Base-by-base conservation (phyloP, 2,888 invertebrate genomes). In the Azorinus chamasolen region DNA sequence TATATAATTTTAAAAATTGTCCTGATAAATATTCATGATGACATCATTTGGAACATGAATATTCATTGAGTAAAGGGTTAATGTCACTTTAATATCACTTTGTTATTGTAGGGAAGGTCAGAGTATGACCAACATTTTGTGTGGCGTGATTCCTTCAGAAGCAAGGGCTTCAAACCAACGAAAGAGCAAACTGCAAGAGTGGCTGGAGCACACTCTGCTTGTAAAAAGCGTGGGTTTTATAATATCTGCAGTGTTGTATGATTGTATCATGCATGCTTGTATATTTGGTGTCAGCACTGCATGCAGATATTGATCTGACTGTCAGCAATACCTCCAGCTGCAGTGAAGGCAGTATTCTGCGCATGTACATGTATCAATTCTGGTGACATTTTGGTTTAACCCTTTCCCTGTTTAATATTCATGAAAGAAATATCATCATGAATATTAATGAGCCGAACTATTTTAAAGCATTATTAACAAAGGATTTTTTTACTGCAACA, bases 141-240 rank as follows among this genome's bases (percentile, higher is more conserved):
- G 64, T 89, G 89, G 88, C 37, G 84, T 41, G 84, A 87, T 20
- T 89, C 89, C 24, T 86, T 79, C 58, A 83, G 79, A 51, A 86
- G 86, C 61, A 79, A 77, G 65, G 71, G 62, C 43, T 90, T 87
- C 75, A 54, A 59, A 10, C 88, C 89, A 39, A 59, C 82, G 48
- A 58, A 55, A 27, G 87, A 90, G 72, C 90, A 90, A 62, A 59
- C 71, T 22, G 85, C 84, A 14, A 79, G 76, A 39, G 46, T 70
- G 58, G 90, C 89, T 50, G 90, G 90, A 18, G 57, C 84, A 25
- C 76, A 79, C 25, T 88, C 90, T 50, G 57, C 79, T 4, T 64
- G 64, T 46, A 18, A 53, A 8, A 54, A 64, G 14, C 43, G 64
- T 64, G 55, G 54, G 64, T 64, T 39, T 24, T 22, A n/a, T n/a